Percentiles rank a stretch among this genome's conserved stretches.
Evolutionary conservation across 2,113 vertebrate species (phyloP).

Genomic region (Zapus hudsonius): DNA sequence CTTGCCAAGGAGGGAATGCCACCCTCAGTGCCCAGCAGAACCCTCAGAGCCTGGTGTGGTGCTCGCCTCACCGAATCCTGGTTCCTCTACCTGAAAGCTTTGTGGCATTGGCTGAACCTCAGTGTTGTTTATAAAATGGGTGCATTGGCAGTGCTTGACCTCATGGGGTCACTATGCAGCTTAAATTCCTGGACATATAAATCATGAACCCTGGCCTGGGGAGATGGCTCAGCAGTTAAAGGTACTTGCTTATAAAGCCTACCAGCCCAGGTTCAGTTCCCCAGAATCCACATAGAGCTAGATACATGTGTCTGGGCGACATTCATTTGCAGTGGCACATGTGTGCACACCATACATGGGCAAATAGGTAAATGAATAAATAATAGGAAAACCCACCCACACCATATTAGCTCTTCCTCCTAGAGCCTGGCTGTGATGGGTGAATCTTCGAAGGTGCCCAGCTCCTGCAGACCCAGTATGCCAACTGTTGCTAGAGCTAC

Average conservation of each 20-base stretch:
- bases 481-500: background rate
- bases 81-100: background rate
- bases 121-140: background rate
- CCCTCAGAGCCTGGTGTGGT: background rate
- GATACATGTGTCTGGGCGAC: too few relatives aligned
- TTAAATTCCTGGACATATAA: background rate
- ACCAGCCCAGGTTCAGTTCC: too few relatives aligned
- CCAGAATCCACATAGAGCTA: too few relatives aligned
- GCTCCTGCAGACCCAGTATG: fast-evolving
- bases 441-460: background rate
- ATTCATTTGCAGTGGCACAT: too few relatives aligned
- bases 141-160: background rate
- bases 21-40: background rate
- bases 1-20: background rate
- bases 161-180: background rate
- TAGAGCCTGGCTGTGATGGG: background rate
- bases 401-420: background rate
- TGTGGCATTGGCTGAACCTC: background rate
- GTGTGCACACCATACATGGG: too few relatives aligned
- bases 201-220: background rate
- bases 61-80: background rate
- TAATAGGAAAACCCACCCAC: too few relatives aligned
- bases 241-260: too few relatives aligned
- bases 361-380: too few relatives aligned
- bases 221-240: too few relatives aligned